Base-by-base conservation (phyloP, 2,113 vertebrate species). In the Gyps fulvus region DNA sequence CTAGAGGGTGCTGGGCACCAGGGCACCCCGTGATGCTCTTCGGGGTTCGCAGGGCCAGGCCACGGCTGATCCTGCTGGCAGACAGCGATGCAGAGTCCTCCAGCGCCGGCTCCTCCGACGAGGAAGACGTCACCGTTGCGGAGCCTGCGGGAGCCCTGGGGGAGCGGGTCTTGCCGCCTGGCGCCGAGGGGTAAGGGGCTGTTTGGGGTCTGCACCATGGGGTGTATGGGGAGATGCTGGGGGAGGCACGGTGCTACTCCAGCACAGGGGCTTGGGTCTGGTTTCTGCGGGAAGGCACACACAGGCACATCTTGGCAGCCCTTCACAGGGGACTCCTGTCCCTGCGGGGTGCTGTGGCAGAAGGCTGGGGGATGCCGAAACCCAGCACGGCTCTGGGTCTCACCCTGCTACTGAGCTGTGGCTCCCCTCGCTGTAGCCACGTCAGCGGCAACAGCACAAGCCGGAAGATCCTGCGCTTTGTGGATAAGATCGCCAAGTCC, bases 401-500 rank as follows among this genome's bases (percentile, higher is more conserved):
- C 16, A 8, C 19, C 22, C 69, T 4, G 2, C 27, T 34, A 61
- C 22, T 89, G 73, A 95, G 63, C 61, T 27, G 62, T 9, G 16
- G 5, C 18, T 45, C 25, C 36, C 13, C 70, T 31, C 36, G 26
- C 96, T 94, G 82, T 36, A 97, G 97, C 84, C 93, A 95, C 21
- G 73, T 97, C 38, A 70, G 98, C 3, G 65, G 98, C 32, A 97
- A 98, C 96, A 98, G 98, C 95, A 99, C 98, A 3, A 98, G 99
- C 67, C 95, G 98, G 88, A 98, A 96, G 97, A 99, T 99, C 98
- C 98, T 99, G 91, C 98, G 98, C 97, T 98, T 99, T 26, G 98
- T 99, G 88, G 99, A 99, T 87, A 99, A 99, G 98, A 99, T 99
- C 0, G 97, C 99, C 69, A 99, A 99, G 97, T 99, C 99, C 77